phyloP scores from a whole-genome alignment of 1,140 invertebrate genomes.

The Drosophila sp. region DNA sequence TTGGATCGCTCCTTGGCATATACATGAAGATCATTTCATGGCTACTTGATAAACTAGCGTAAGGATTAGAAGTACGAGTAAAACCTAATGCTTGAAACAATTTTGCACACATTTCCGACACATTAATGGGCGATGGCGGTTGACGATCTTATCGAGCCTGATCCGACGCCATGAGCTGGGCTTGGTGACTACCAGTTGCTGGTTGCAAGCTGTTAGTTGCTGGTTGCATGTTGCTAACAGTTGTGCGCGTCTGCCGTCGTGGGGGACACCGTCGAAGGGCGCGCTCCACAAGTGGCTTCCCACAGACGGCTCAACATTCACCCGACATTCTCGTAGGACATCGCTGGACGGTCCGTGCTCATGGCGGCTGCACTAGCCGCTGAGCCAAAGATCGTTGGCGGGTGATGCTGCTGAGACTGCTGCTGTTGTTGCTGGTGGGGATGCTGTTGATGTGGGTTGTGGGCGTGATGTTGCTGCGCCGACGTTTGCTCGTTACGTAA shows the following conservation, averaged over 20 bases:
- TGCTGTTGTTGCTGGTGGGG: slow-evolving; percentile 67
- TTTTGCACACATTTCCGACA: slow-evolving; percentile 55
- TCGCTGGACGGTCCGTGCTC: slow-evolving; percentile 74
- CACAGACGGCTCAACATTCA: slow-evolving; percentile 84
- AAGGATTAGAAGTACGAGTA: slow-evolving; percentile 39
- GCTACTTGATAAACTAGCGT: slow-evolving; percentile 49
- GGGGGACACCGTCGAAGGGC: slow-evolving; percentile 77
- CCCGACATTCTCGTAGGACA: slow-evolving; percentile 83
- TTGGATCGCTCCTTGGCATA: slow-evolving; percentile 41
- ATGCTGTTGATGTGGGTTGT: slow-evolving; percentile 74
- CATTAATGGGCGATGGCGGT: slow-evolving; percentile 3
- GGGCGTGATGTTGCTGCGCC: slow-evolving; percentile 63
- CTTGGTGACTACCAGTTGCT: slow-evolving; percentile 26
- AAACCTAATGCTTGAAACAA: slow-evolving; percentile 62
- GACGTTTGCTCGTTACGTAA: slow-evolving; percentile 74
- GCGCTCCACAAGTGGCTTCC: slow-evolving; percentile 83
- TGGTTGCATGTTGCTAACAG: slow-evolving; percentile 47
- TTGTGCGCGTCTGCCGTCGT: slow-evolving; percentile 73
- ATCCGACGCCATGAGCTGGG: slow-evolving; percentile 16
- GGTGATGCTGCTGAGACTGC: slow-evolving; percentile 66
- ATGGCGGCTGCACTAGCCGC: slow-evolving; percentile 51
- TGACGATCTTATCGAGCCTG: neutral
- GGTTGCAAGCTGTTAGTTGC: neutral
- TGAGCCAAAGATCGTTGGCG: slow-evolving; percentile 67
- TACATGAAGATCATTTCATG: slow-evolving; percentile 64